Base-by-base conservation (phyloP, 2,797 vertebrate species). In the Holocentrus rufus region DNA sequence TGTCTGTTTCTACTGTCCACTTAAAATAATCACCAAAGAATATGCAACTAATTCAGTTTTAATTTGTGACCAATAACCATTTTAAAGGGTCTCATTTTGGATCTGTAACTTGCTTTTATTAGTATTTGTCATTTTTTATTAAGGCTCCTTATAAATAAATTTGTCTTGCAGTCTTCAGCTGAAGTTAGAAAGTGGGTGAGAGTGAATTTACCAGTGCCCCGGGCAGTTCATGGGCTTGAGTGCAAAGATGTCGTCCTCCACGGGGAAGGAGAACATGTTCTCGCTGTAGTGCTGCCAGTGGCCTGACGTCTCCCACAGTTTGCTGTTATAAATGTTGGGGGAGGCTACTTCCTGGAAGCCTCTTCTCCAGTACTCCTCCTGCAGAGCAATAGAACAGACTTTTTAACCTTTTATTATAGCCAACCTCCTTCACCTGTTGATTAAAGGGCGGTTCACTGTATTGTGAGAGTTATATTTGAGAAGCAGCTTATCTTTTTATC, bases 211-310 rank as follows among this genome's bases (percentile, higher is more conserved):
- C 98, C 97, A 98, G 84, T 99, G 98, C 60, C 96, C 97, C 0
- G 98, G 98, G 60, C 98, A 99, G 87, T 99, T 99, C 97, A 98
- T 98, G 1, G 98, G 97, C 77, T 98, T 99, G 9, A 98, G 95
- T 6, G 97, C 96, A 54, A 98, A 98, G 2, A 93, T 84, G 63
- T 98, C 98, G 56, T 96, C 96, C 75, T 99, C 98, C 0, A 97
- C 84, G 0, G 96, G 94, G 83, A 98, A 99, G 50, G 95, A 95
- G 89, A 99, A 98, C 94, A 99, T 98, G 87, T 96, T 97, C 73
- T 96, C 95, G 0, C 93, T 95, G 94, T 97, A 97, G 89, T 97
- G 96, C 69, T 97, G 96, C 97, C 97, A 98, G 77, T 99, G 97
- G 23, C 97, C 97, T 0, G 97, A 98, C 0, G 93, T 91, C 88